Percentiles rank a stretch among this genome's conserved stretches.
phyloP scores from a whole-genome alignment of 1,140 invertebrate species.

The Brachystomella parvula region DNA sequence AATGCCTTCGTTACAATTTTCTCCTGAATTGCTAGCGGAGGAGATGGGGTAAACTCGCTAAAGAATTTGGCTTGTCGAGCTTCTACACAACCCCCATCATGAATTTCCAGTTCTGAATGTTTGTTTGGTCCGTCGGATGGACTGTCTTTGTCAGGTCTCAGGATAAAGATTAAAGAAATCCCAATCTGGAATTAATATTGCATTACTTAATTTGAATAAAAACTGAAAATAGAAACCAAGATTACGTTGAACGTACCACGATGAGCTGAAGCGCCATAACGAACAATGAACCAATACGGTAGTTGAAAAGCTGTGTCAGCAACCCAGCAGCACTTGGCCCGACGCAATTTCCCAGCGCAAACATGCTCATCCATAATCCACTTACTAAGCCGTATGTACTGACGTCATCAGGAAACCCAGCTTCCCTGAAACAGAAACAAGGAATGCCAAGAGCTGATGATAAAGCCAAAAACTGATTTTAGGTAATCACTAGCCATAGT shows the following conservation, averaged over 20 bases:
- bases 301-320: conserved; percentile 64
- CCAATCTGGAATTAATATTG: background rate
- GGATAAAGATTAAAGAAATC: background rate
- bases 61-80: conserved; percentile 12
- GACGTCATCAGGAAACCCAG: conserved; percentile 44
- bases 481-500: no score
- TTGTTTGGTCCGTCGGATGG: background rate
- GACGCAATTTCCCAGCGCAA: conserved; percentile 44
- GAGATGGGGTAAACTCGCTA: background rate
- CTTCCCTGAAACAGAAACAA: conserved; percentile 27
- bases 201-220: background rate
- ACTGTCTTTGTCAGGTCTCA: background rate
- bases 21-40: background rate
- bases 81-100: background rate
- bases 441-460: no score
- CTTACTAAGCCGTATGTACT: conserved; percentile 45
- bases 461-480: background rate
- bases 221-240: background rate
- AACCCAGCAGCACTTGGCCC: conserved; percentile 52
- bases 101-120: conserved; percentile 1
- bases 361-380: conserved; percentile 43
- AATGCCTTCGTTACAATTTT: background rate
- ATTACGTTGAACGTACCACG: conserved; percentile 5
- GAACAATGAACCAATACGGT: conserved; percentile 46
- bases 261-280: background rate